These are phyloP conservation scores for Rhynchopsitta pachyrhyncha DNA, from an alignment of 2,113 vertebrate species.

Conservation along the genomic window DNA sequence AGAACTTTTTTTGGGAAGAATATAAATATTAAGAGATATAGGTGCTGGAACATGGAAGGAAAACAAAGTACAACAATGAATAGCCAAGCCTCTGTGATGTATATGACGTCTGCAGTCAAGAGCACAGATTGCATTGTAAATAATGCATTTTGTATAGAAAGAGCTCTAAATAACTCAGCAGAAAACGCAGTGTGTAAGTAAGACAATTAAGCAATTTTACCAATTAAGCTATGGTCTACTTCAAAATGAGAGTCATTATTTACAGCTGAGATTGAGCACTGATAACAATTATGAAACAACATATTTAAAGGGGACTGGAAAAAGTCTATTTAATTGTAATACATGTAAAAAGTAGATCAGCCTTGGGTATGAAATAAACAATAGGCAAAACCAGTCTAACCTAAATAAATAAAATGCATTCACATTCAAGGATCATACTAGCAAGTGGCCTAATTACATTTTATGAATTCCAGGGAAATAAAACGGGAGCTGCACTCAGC, in stretches of 20 bases:
- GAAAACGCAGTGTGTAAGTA: constrained; percentile 14
- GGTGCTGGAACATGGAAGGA: not conserved
- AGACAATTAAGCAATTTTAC: constrained; percentile 47
- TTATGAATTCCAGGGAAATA: not conserved
- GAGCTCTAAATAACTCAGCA: constrained; percentile 10
- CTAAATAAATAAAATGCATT: constrained; percentile 3
- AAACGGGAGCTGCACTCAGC: not conserved
- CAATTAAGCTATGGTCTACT: constrained; percentile 6
- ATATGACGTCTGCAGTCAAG: not conserved
- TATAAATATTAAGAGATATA: not conserved
- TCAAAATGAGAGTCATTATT: constrained; percentile 21
- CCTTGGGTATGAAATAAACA: constrained; percentile 9
- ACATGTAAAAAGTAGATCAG: not conserved
- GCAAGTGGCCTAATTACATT: not conserved
- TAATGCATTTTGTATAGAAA: constrained; percentile 58
- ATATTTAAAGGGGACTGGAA: not conserved
- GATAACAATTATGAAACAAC: not conserved
- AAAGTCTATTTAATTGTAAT: not conserved
- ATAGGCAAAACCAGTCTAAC: constrained; percentile 10
- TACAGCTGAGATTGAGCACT: not conserved
- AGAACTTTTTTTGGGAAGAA: not conserved
- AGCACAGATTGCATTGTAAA: constrained; percentile 50
- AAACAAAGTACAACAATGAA: not conserved
- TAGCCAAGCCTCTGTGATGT: not conserved
- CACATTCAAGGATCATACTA: not conserved